Evolutionary conservation across 2,797 vertebrate genomes (phyloP).

Genomic region (Melanotaenia pygmaea): DNA sequence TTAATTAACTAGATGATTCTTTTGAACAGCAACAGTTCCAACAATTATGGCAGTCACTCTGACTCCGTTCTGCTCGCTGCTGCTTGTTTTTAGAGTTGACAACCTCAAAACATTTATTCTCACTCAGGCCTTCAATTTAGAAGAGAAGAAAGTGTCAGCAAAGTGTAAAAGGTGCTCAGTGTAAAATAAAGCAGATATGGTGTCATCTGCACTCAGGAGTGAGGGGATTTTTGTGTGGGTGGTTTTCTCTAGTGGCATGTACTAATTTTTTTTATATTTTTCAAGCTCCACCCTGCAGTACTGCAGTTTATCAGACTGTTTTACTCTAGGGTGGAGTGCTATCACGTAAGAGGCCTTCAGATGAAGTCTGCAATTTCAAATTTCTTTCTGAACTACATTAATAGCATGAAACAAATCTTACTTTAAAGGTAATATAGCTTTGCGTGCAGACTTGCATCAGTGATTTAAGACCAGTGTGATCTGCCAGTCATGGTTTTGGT

Average conservation of each 20-base stretch:
- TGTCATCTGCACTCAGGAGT: constrained; percentile 15
- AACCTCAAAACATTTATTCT: constrained; percentile 13
- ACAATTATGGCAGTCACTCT: constrained; percentile 4
- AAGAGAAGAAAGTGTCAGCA: constrained; percentile 31
- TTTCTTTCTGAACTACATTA: neutral
- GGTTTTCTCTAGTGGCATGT: constrained; percentile 23
- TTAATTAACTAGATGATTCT: neutral
- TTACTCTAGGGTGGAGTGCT: constrained; percentile 38
- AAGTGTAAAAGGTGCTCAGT: constrained; percentile 40
- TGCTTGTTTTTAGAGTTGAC: neutral
- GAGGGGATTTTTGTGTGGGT: constrained; percentile 30
- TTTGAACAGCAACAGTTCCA: constrained; percentile 6
- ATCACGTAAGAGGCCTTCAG: neutral
- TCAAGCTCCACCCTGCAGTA: constrained; percentile 45
- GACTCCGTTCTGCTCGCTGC: neutral
- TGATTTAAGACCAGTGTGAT: neutral
- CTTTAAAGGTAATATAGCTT: neutral
- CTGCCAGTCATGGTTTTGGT: neutral
- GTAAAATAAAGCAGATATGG: constrained; percentile 25
- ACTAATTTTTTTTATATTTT: constrained; percentile 21
- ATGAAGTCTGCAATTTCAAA: neutral
- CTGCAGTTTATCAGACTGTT: constrained; percentile 51
- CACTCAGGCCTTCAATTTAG: constrained; percentile 18
- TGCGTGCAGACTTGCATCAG: neutral
- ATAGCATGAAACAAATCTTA: neutral